Evolutionary conservation across 2,888 invertebrate species (phyloP), one percentile per base, ranked within the genome.

Genomic region (Parapristionchus giblindavisi): DNA sequence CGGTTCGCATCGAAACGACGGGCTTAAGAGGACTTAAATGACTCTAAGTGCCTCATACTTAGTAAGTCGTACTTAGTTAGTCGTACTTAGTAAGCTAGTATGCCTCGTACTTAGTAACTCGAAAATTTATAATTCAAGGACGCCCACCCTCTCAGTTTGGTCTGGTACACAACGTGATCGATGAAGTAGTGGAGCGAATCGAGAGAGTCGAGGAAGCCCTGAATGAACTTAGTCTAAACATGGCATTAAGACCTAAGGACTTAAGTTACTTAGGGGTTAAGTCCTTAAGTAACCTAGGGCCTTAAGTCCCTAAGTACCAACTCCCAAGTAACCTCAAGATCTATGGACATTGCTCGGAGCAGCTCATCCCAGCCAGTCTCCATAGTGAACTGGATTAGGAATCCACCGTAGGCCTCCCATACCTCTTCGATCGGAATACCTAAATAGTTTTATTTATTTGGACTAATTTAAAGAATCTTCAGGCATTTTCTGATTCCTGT

Each of bases 191-290:
- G 96, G 4, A 98, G 91, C 21, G 96, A 96, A 89, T 98, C 97
- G 86, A 98, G 90, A 89, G 96, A 96, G 93, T 97, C 90, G 82
- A 97, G 91, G 89, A 97, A 97, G 89, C 96, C 96, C 79, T 84
- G 61, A 29, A 78, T n/a, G n/a, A n/a, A 54, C 60, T 17, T 40
- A 17, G n/a, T 17, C 34, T 77, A 78, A 21, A 78, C 76, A 48
- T 78, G 52, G 43, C 11, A 43, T 43, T 14, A 43, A 8, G 43
- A 43, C 43, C 11, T 43, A 43, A 8, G 43, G 17, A 17, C 43
- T 8, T 14, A 14, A 43, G 17, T 14, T 17, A 43, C 8, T 14
- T 17, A 8, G 43, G 17, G 11, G 11, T 8, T 17, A 43, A 43
- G 43, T 43, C 43, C 11, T 8, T 43, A 43, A 43, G 43, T 14